Percentiles rank a stretch among this genome's conserved stretches.
Evolutionary conservation across 2,888 invertebrate species (phyloP).

Genomic region (Arenicola marina): DNA sequence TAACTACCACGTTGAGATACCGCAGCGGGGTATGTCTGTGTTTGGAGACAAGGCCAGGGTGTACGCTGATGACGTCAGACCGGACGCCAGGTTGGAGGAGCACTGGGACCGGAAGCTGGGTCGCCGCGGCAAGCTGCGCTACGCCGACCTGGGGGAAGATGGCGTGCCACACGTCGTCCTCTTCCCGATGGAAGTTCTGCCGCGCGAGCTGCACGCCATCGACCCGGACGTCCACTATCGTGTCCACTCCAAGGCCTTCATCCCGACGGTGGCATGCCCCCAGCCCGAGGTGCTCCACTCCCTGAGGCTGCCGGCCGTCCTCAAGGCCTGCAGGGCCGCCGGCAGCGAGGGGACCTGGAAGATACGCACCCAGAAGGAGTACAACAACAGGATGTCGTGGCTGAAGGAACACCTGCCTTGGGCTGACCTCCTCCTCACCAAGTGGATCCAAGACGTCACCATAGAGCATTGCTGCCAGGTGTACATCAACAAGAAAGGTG

Average conservation of each 20-base stretch:
- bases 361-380: background rate
- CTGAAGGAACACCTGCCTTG: slow-evolving; percentile 7
- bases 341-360: slow-evolving; percentile 15
- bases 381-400: slow-evolving; percentile 2
- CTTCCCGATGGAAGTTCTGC: too few relatives aligned
- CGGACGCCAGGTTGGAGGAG: too few relatives aligned
- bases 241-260: slow-evolving; percentile 11
- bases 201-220: too few relatives aligned
- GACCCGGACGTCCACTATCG: slow-evolving; percentile 6
- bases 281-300: background rate
- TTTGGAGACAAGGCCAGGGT: too few relatives aligned
- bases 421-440: slow-evolving; percentile 6
- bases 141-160: too few relatives aligned
- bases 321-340: slow-evolving; percentile 7
- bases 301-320: slow-evolving; percentile 2
- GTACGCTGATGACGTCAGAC: too few relatives aligned
- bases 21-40: too few relatives aligned
- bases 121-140: too few relatives aligned
- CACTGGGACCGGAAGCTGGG: too few relatives aligned
- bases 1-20: too few relatives aligned
- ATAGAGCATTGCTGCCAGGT: slow-evolving; percentile 10
- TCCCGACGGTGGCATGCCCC: slow-evolving; percentile 1
- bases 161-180: too few relatives aligned
- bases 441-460: slow-evolving; percentile 3
- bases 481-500: slow-evolving; percentile 3